Base-by-base conservation (phyloP, 2,113 vertebrate genomes). In the Epinephelus cyanopodus region DNA sequence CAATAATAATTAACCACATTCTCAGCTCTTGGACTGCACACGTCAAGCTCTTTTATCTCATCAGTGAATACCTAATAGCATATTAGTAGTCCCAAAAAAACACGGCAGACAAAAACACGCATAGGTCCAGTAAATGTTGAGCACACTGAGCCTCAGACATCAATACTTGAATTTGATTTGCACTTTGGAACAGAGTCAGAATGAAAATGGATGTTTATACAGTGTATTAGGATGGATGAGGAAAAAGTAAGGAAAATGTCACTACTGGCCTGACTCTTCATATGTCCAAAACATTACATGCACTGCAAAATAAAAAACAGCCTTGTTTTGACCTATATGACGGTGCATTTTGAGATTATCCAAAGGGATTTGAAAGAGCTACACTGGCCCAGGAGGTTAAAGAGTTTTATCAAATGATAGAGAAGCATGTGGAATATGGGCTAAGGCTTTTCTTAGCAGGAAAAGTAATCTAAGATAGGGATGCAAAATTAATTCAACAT, bases 1-100 rank as follows among this genome's bases (percentile, higher is more conserved):
- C 91, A 85, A 83, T 87, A 92, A 87, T 90, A 92, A 90, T 92
- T 88, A 90, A 90, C 86, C 61, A 77, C 12, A 42, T 82, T 87
- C 56, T 50, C 71, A 82, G 60, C 52, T 75, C 56, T 56, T 76
- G 42, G 69, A 83, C 82, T 78, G 67, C 45, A 79, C 57, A 85
- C 71, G 70, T 79, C 25, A 6, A 83, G 50, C 65, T 74, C 61
- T 84, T 84, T 80, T 77, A 88, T 85, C 81, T 79, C 66, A 85
- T 84, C 57, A 64, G 42, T 18, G 60, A 84, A 81, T 82, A 80
- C 79, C 60, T 85, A 82, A 92, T 82, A 63, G 78, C 47, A 88
- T 65, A 90, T 87, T 84, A 84, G 82, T 56, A 86, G 33, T 6
- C 80, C 78, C 33, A 13, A 61, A 61, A 57, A 52, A 50, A 13